phyloP scores from a whole-genome alignment of 2,113 vertebrate genomes.

The Neopipo cinnamomea region DNA sequence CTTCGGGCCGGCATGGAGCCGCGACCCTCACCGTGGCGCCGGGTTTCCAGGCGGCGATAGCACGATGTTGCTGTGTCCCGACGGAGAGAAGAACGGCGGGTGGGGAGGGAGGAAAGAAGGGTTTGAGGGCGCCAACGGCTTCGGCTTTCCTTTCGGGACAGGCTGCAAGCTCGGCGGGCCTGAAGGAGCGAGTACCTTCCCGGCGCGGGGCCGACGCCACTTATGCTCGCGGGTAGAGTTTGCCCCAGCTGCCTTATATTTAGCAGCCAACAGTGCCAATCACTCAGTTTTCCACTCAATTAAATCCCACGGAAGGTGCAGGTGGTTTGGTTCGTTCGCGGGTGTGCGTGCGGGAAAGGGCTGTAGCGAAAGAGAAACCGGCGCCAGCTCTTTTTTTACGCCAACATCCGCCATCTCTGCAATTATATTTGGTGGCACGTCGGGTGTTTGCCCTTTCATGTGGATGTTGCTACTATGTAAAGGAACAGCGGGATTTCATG shows the following conservation, averaged over 20 bases:
- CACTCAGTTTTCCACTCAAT: neutral
- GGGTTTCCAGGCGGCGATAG: neutral
- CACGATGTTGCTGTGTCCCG: neutral
- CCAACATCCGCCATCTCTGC: neutral
- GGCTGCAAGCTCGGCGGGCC: neutral
- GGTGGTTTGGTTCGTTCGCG: neutral
- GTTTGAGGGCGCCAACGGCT: neutral
- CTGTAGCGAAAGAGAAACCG: neutral
- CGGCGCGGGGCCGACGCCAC: neutral
- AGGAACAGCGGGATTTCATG: slow-evolving; percentile 54
- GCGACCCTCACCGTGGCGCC: neutral
- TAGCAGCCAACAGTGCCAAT: neutral
- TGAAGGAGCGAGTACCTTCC: neutral
- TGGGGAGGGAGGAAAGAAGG: neutral
- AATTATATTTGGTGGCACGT: neutral
- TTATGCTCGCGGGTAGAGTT: neutral
- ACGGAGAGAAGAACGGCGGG: neutral
- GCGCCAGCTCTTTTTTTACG: neutral
- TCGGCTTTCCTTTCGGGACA: neutral
- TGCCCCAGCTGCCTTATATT: neutral
- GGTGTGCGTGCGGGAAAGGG: neutral
- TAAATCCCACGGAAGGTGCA: neutral
- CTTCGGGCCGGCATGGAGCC: neutral
- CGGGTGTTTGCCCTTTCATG: neutral
- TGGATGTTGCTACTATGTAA: neutral